Conservation (phyloP, 2,888 invertebrate genomes). For the Pristionchus exspectatus region DNA sequence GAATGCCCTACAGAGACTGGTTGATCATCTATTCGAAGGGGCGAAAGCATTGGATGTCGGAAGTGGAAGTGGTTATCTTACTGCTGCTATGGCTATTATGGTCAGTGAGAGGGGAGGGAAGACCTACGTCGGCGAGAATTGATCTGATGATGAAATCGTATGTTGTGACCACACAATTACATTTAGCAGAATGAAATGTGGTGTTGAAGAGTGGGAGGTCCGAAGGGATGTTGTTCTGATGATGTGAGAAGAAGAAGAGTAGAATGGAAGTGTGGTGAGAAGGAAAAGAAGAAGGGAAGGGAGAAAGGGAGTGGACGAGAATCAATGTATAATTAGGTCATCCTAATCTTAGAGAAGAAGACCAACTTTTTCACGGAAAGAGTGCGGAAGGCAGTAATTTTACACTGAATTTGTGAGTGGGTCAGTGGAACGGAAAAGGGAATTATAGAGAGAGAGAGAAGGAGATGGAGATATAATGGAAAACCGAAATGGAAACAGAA, state of each 20-base stretch:
- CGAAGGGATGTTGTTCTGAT: not conserved
- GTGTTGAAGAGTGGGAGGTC: not conserved
- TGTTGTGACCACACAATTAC: too few species aligned
- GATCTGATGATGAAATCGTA: too few species aligned
- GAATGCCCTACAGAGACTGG: conserved; percentile 90
- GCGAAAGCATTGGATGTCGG: conserved; percentile 90
- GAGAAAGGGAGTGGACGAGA: not conserved
- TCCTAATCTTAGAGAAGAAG: conserved; percentile 4
- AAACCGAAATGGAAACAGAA: conserved; percentile 8
- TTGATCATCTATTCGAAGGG: conserved; percentile 86
- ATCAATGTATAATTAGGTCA: conserved; percentile 20
- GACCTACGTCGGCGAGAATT: not conserved
- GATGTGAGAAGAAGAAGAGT: not conserved
- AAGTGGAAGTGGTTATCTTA: conserved; percentile 93
- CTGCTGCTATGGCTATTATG: conserved; percentile 92
- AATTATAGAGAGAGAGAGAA: not conserved
- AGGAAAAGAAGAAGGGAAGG: not conserved
- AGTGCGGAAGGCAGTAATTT: not conserved
- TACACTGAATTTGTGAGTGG: not conserved
- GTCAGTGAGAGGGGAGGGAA: conserved; percentile 56
- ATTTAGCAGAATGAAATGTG: not conserved
- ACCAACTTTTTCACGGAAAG: not conserved
- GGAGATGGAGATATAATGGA: not conserved
- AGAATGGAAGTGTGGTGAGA: not conserved
- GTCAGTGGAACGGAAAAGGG: not conserved